Evolutionary conservation across 2,888 invertebrate genomes (phyloP), one percentile per base, ranked within the genome.

Genomic region (Branchellion lobata): DNA sequence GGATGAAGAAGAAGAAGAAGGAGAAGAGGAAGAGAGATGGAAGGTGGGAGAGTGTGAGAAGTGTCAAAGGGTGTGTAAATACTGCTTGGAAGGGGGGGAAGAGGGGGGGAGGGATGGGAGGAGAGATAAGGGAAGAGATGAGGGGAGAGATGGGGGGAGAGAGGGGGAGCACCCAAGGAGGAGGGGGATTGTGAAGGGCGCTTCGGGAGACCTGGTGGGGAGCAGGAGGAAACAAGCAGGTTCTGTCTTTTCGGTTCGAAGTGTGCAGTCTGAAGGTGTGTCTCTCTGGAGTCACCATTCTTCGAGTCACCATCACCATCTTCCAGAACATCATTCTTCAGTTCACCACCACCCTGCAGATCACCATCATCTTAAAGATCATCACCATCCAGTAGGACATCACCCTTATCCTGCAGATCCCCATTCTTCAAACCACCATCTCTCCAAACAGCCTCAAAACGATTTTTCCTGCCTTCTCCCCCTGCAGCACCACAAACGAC

Each of bases 181-280:
- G 61, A 57, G 8, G 24, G 61, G 14, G n/a, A 57, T 18, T 18
- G 18, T 14, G 8, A 47, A 47, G 18, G 47, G 18, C 11, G 11
- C 18, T 8, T 57, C 24, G 8, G 61, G 24, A 18, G 61, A 57
- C n/a, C 11, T n/a, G 61, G 61, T 57, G 61, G 3, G n/a, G n/a
- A 24, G 61, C 5, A n/a, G 24, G 61, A 57, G 5, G 24, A 8
- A 57, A 57, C 61, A 57, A 57, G 11, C 21, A 8, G 61, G 61
- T 5, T 57, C 61, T 14, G 61, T 57, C 21, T 57, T 57, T 57
- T 57, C 61, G 3, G 61, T 57, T 5, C 21, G n/a, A 3, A 57
- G 61, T n/a, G 61, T 57, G 61, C 61, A 57, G 61, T 57, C 61
- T 57, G 61, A 57, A n/a, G 5, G 61, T n/a, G 21, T 24, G 21